Conservation (phyloP, 2,797 vertebrate genomes). For the Eulemur rubriventer region DNA sequence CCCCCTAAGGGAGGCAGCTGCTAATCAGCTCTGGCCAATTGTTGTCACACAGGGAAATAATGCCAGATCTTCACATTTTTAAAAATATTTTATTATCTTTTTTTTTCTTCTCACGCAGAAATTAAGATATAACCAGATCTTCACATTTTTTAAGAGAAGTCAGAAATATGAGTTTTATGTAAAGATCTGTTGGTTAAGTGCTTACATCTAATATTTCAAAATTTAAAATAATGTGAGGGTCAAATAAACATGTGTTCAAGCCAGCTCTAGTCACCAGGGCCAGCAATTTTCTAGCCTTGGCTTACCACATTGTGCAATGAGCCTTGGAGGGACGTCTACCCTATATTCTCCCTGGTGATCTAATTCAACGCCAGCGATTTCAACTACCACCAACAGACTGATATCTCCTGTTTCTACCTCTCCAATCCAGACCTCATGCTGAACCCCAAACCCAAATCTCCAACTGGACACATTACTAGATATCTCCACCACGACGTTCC, state of each 20-base stretch:
- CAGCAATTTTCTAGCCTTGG: constrained; percentile 30
- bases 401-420: not conserved
- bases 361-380: not conserved
- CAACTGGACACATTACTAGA: not conserved
- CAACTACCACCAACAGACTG: not conserved
- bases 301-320: not conserved
- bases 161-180: not conserved
- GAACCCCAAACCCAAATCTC: not conserved
- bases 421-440: not conserved
- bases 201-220: constrained; percentile 3
- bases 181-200: not conserved
- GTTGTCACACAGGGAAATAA: not conserved
- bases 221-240: constrained; percentile 24
- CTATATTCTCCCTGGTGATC: not conserved
- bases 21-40: not conserved
- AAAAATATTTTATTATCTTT: not conserved
- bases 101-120: not conserved
- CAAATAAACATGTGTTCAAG: not conserved
- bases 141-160: constrained; percentile 7
- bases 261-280: not conserved
- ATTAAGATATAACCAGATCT: not conserved
- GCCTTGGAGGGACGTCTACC: not conserved
- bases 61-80: not conserved
- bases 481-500: not conserved
- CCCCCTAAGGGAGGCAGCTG: not conserved